These are phyloP conservation scores for Noturus placidus DNA, from an alignment of 2,113 vertebrate genomes.

Conservation along the genomic window DNA sequence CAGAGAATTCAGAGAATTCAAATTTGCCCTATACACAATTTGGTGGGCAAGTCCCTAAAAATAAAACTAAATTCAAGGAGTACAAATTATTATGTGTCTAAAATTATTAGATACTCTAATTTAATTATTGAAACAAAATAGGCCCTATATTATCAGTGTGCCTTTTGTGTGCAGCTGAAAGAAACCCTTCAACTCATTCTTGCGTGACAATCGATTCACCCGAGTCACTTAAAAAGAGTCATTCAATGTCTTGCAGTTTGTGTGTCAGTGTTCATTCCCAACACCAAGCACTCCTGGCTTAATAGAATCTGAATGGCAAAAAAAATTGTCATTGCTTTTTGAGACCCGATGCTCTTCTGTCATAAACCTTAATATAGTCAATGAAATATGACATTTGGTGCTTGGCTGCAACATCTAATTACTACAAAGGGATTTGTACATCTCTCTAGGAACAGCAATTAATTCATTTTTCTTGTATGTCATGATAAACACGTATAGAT, in stretches of 20 bases:
- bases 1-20: not conserved
- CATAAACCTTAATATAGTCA: not conserved
- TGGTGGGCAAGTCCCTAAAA: not conserved
- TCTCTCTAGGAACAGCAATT: not conserved
- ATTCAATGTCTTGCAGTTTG: not conserved
- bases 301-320: not conserved
- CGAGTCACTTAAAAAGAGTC: constrained; percentile 6
- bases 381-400: not conserved
- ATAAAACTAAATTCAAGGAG: not conserved
- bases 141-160: too few relatives aligned
- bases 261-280: not conserved
- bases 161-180: not conserved
- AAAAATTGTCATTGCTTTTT: not conserved
- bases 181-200: not conserved
- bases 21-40: not conserved
- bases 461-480: not conserved
- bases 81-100: not conserved
- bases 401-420: not conserved
- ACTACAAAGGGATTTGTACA: not conserved
- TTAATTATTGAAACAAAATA: not conserved
- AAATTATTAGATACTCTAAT: not conserved
- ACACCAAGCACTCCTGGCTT: not conserved
- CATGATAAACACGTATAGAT: not conserved
- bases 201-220: not conserved
- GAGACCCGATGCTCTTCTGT: not conserved